phyloP scores from a whole-genome alignment of 2,797 vertebrate species.

The Neopelma chrysocephalum region DNA sequence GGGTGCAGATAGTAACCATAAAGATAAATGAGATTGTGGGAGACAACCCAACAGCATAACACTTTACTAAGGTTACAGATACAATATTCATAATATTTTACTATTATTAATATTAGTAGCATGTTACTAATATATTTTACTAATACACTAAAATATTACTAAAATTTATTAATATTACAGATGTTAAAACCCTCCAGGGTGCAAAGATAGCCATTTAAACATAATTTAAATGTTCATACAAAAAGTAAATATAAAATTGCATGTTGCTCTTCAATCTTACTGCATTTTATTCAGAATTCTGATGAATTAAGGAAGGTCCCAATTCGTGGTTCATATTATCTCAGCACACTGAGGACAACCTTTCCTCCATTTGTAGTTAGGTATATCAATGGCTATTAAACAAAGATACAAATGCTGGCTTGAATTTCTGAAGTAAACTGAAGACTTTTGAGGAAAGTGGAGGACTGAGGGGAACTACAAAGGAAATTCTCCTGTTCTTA shows the following conservation, averaged over 20 bases:
- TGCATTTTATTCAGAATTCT: neutral
- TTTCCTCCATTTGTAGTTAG: neutral
- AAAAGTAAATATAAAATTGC: neutral
- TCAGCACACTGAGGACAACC: neutral
- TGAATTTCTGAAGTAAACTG: neutral
- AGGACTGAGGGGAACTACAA: neutral
- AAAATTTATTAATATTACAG: neutral
- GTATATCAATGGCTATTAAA: neutral
- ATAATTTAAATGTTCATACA: neutral
- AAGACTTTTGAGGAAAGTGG: neutral
- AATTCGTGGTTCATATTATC: neutral
- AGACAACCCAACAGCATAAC: neutral
- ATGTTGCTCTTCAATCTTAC: neutral
- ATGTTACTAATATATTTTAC: neutral
- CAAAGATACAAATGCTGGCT: neutral
- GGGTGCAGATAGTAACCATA: neutral
- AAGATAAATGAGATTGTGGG: neutral
- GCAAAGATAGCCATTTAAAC: neutral
- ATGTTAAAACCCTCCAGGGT: neutral
- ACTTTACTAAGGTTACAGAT: neutral
- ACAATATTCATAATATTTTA: neutral
- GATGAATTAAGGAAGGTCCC: neutral
- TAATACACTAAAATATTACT: neutral
- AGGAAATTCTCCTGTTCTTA: neutral
- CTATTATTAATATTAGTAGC: neutral